phyloP scores from a whole-genome alignment of 2,113 vertebrate genomes.

The Mugil cephalus region DNA sequence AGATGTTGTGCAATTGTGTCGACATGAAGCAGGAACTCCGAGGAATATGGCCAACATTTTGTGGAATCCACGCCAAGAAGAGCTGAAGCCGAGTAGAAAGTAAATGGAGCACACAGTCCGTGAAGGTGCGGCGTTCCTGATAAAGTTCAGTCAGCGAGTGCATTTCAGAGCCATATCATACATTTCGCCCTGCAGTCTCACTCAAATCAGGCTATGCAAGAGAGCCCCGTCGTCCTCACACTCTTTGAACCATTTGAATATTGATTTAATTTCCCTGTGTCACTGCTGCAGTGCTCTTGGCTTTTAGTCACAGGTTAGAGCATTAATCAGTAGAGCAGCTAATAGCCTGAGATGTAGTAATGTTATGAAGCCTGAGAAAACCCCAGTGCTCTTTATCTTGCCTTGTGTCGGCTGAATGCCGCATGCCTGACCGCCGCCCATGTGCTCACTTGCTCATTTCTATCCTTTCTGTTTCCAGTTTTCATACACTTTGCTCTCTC shows the following conservation, averaged over 20 bases:
- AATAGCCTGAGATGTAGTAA: conserved; percentile 40
- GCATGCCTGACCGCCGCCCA: conserved; percentile 20
- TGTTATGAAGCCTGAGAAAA: conserved; percentile 41
- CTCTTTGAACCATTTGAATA: conserved; percentile 31
- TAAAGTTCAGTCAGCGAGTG: not conserved
- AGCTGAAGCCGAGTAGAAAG: not conserved
- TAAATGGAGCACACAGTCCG: not conserved
- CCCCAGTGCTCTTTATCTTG: conserved; percentile 44
- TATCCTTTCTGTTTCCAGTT: not conserved
- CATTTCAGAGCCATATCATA: not conserved
- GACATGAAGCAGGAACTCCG: too few species aligned
- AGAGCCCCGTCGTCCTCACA: conserved; percentile 20
- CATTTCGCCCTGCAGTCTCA: not conserved
- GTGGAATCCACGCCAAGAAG: not conserved
- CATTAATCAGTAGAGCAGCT: conserved; percentile 58
- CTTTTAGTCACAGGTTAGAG: conserved; percentile 48
- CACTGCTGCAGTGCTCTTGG: conserved; percentile 28
- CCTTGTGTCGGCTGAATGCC: conserved; percentile 17
- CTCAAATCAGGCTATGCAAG: conserved; percentile 1
- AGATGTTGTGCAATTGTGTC: too few species aligned
- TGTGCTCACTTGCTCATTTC: not conserved
- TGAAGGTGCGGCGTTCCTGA: not conserved
- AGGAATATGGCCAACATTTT: too few species aligned
- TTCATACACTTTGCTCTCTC: not conserved
- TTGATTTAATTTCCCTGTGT: conserved; percentile 38